Base-by-base conservation (phyloP, 2,113 vertebrate species). In the Leucopternis melanops region DNA sequence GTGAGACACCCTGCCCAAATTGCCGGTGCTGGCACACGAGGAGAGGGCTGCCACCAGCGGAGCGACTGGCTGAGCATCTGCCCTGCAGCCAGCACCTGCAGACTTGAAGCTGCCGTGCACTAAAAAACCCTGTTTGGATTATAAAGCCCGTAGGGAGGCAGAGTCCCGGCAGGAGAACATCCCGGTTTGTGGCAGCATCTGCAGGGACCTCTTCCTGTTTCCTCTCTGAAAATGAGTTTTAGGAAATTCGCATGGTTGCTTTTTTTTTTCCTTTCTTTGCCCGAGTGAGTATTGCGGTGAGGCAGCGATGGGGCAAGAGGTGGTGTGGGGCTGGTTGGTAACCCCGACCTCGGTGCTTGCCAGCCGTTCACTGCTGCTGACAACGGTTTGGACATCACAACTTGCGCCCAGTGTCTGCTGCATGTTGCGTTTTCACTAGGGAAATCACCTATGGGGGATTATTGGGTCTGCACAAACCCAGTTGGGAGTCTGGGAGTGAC, bases 51-150 rank as follows among this genome's bases (percentile, higher is more conserved):
- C 45, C 1, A 11, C 42, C 5, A 2, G 32, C 2, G 4, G 14
- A 81, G 13, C 70, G 90, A 74, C 86, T 62, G 79, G 67, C 90
- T 86, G 86, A 90, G 55, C 66, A 47, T 40, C 59, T 1, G 0
- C 44, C 55, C 42, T 3, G 8, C n/a, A 20, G 85, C 69, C 70
- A 50, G 52, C 2, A 9, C 66, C 65, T 81, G 77, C 27, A 16
- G 78, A 66, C 81, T 59, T 79, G 72, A 84, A 9, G 45, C 81
- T 95, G 59, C 94, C 58, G 16, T 45, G 75, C 31, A 36, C 79
- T 95, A 47, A 78, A 97, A 98, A 95, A 58, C 22, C n/a, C 5
- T 55, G 25, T 84, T 85, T 80, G 97, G 92, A 95, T 79, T 88
- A 16, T 12, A 52, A 36, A 57, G 40, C 27, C 42, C 3, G 3